phyloP scores from a whole-genome alignment of 2,888 invertebrate species.

The Coecobrya sp. region DNA sequence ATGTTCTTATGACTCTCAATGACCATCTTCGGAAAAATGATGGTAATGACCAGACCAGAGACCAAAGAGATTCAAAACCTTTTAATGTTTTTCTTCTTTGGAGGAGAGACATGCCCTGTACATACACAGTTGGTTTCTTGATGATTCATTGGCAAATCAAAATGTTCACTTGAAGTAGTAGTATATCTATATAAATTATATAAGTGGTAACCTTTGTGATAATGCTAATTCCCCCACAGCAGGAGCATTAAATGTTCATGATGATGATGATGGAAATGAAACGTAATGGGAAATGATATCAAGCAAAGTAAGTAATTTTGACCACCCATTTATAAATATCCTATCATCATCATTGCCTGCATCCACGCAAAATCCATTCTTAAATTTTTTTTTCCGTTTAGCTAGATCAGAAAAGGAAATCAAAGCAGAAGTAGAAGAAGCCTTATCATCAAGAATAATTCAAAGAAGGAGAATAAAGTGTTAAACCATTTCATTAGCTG shows the following conservation, averaged over 20 bases:
- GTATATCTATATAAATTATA: conserved; percentile 10
- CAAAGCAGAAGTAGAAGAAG: conserved; percentile 51
- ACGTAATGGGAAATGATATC: conserved; percentile 71
- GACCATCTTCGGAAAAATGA: conserved; percentile 61
- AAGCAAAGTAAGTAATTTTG: conserved; percentile 66
- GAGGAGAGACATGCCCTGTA: not conserved
- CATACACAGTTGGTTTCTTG: conserved; percentile 62
- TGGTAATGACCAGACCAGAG: conserved; percentile 31
- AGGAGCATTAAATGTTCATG: conserved; percentile 37
- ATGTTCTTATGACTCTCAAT: conserved; percentile 50
- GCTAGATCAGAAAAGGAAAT: conserved; percentile 67
- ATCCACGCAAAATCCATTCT: conserved; percentile 35
- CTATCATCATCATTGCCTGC: conserved; percentile 36
- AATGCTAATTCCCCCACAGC: conserved; percentile 74
- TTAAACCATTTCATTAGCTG: conserved; percentile 76
- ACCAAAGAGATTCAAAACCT: conserved; percentile 1
- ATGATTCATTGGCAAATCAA: conserved; percentile 77
- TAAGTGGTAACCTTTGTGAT: not conserved
- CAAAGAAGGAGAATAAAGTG: conserved; percentile 65
- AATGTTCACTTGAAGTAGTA: conserved; percentile 28
- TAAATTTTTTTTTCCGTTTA: conserved; percentile 39
- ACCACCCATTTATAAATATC: conserved; percentile 70
- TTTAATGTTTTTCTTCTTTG: conserved; percentile 46
- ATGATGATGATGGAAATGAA: conserved; percentile 64
- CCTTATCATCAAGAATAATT: conserved; percentile 16